Evolutionary conservation across 2,888 invertebrate species (phyloP), one percentile per base, ranked within the genome.

Genomic region (Apamea monoglypha): DNA sequence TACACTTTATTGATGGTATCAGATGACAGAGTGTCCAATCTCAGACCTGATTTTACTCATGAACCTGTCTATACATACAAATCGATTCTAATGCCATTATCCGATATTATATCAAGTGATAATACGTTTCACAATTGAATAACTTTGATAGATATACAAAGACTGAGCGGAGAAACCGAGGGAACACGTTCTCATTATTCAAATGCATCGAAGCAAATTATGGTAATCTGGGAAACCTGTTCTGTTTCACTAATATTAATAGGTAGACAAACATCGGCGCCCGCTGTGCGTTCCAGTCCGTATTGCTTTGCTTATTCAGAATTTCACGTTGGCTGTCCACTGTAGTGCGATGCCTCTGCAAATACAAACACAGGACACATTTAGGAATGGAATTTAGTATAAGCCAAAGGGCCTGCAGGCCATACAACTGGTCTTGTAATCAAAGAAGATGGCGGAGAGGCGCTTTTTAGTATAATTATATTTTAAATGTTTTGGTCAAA

Each of bases 171-270:
- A 91, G 89, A 81, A 90, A 83, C 90, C 92, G 91, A 94, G 92
- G 95, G 94, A 94, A 94, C 96, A 95, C 95, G 95, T 95, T 94
- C 95, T 96, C 96, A 96, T 96, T 96, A 96, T 96, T 96, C 96
- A 96, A 96, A 96, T 96, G 96, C 96, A 96, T 95, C 95, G 96
- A 95, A 96, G 95, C 96, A 96, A 96, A 96, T 96, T 96, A 96
- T 96, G 96, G 95, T 96, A 96, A 96, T 96, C 96, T 95, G 95
- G 92, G 95, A 93, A 95, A 96, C 96, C 96, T 96, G 96, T 93
- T 96, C 96, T 96, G 96, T 96, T 96, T 96, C 95, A 94, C 94
- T 94, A 96, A 96, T 96, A 96, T 95, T 96, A 96, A 96, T 96
- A 91, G 92, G 91, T 88, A 89, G 88, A 95, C 96, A 96, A 95